A percentile compares a stretch with the other conserved stretches of the same genome.
Conservation (phyloP, 2,888 invertebrate genomes). For the Aquatica leii region DNA sequence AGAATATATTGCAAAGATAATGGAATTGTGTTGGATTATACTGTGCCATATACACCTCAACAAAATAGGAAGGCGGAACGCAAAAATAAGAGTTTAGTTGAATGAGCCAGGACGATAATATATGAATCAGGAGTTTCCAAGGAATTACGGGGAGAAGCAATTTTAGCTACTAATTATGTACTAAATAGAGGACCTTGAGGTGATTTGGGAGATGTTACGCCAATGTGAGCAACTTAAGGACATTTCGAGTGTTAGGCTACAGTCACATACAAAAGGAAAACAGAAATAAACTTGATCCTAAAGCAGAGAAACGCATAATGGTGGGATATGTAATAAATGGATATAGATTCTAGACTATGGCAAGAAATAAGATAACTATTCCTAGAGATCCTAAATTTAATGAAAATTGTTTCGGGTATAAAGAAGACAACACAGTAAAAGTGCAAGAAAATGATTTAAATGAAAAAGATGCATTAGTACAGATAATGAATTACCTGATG, state of each 20-base stretch:
- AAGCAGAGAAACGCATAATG: no score
- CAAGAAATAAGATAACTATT: background rate
- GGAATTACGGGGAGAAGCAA: slow-evolving; percentile 3
- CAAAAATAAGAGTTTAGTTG: no score
- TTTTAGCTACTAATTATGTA: background rate
- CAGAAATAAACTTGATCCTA: slow-evolving; percentile 1
- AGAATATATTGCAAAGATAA: slow-evolving; percentile 1
- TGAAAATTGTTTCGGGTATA: background rate
- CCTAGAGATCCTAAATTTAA: background rate
- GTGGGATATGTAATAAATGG: no score
- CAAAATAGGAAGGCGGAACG: slow-evolving; percentile 8
- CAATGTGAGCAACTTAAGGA: background rate
- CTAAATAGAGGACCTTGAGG: background rate
- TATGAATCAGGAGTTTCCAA: background rate
- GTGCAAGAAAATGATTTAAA: no score
- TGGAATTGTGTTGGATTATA: background rate
- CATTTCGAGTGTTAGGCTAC: background rate
- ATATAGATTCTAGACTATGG: background rate
- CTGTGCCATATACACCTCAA: background rate
- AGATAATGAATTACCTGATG: no score
- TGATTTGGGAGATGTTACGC: no score
- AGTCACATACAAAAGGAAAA: background rate
- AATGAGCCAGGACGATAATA: no score
- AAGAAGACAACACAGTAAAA: background rate
- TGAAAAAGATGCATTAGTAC: background rate